A percentile compares a stretch with the other conserved stretches of the same genome.
These are phyloP conservation scores for Timandra comae DNA, from an alignment of 2,888 invertebrate species.

Conservation along the genomic window DNA sequence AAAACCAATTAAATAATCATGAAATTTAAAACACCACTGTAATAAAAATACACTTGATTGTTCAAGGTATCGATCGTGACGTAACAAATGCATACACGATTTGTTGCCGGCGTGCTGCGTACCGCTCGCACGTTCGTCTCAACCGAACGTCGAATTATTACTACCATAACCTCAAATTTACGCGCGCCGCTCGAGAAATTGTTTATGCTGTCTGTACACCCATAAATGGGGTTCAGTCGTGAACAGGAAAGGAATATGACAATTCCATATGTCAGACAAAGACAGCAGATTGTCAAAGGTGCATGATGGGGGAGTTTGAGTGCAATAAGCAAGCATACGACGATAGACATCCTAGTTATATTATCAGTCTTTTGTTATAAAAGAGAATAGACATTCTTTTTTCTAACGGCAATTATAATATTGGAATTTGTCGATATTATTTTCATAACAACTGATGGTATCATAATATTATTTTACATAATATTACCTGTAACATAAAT, in stretches of 20 bases:
- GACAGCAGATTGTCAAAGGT: slow-evolving; percentile 44
- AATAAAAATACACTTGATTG: slow-evolving; percentile 54
- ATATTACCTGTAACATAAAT: no score
- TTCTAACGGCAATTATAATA: no score
- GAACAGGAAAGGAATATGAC: slow-evolving; percentile 43
- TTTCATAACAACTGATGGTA: no score
- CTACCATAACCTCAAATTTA: slow-evolving; percentile 75
- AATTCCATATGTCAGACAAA: slow-evolving; percentile 30
- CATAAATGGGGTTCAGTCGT: slow-evolving; percentile 61
- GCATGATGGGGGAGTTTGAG: slow-evolving; percentile 36
- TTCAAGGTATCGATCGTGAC: slow-evolving; percentile 55
- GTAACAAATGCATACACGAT: slow-evolving; percentile 45
- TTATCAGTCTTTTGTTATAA: slow-evolving; percentile 8
- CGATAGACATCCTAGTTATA: slow-evolving; percentile 19
- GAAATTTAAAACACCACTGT: slow-evolving; percentile 26
- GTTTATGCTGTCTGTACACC: slow-evolving; percentile 63
- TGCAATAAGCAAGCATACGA: slow-evolving; percentile 25
- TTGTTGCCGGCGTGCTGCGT: slow-evolving; percentile 24
- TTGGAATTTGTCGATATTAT: no score
- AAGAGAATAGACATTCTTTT: no score
- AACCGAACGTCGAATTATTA: slow-evolving; percentile 62
- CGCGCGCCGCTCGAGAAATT: slow-evolving; percentile 64
- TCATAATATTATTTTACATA: no score
- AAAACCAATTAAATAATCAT: slow-evolving; percentile 4
- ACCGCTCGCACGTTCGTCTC: slow-evolving; percentile 47